Percentiles rank a stretch among this genome's conserved stretches.
Evolutionary conservation across 1,140 invertebrate species (phyloP).

Genomic region (Chrysoperla carnea): DNA sequence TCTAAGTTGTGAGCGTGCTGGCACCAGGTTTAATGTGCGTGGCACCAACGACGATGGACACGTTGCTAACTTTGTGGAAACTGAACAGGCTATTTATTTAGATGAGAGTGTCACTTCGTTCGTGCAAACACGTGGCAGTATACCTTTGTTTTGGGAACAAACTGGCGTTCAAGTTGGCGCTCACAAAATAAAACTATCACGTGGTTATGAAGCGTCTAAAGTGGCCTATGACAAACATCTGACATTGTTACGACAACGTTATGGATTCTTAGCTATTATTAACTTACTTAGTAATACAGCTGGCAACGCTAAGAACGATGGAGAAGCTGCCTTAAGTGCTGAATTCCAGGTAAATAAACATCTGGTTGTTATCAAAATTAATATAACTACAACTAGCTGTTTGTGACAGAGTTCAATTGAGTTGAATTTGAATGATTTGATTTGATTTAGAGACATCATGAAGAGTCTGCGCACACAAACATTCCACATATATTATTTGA

Average conservation of each 20-base stretch:
- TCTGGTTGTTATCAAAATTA: neutral
- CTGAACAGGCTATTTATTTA: slow-evolving; percentile 88
- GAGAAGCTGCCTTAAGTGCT: slow-evolving; percentile 88
- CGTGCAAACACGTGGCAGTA: slow-evolving; percentile 84
- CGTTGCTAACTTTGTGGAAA: slow-evolving; percentile 99
- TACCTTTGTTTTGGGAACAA: slow-evolving; percentile 98
- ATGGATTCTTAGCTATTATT: slow-evolving; percentile 80
- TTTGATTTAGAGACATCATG: slow-evolving; percentile 53
- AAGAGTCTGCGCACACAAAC: slow-evolving; percentile 53
- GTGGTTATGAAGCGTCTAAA: slow-evolving; percentile 81
- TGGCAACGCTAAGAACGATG: slow-evolving; percentile 79
- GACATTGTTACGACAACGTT: slow-evolving; percentile 67
- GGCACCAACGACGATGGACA: slow-evolving; percentile 98
- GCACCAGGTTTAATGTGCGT: slow-evolving; percentile 91
- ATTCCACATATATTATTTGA: slow-evolving; percentile 77
- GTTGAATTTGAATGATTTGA: neutral
- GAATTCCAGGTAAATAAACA: slow-evolving; percentile 72
- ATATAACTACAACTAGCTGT: neutral
- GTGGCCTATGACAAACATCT: slow-evolving; percentile 89
- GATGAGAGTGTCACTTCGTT: slow-evolving; percentile 74
- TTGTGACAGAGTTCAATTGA: neutral
- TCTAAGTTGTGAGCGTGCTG: slow-evolving; percentile 89
- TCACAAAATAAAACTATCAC: slow-evolving; percentile 93
- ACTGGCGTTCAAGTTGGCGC: slow-evolving; percentile 98
- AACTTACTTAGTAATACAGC: slow-evolving; percentile 81